Percentiles rank a stretch among this genome's conserved stretches.
Evolutionary conservation across 2,797 vertebrate genomes (phyloP).

Genomic region (Octomys mimax): DNA sequence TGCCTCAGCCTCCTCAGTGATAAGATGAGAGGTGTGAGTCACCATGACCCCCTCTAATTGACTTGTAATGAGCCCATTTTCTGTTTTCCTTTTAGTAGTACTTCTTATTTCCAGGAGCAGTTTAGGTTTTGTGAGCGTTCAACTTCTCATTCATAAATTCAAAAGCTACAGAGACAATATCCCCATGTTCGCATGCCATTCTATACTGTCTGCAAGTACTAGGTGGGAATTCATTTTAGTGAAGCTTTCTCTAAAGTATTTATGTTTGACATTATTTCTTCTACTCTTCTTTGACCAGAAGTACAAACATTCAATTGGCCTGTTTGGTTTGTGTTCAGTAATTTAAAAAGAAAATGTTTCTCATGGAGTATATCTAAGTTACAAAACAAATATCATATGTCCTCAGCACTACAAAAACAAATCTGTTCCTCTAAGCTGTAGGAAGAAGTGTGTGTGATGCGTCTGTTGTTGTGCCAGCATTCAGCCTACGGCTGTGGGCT

Average conservation of each 20-base stretch:
- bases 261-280: constrained; percentile 9
- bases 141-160: neutral
- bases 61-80: neutral
- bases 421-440: neutral
- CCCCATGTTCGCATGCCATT: neutral
- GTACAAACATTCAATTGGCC: neutral
- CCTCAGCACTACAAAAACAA: neutral
- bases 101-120: constrained; percentile 4
- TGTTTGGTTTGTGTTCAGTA: constrained; percentile 15
- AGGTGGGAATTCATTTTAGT: neutral
- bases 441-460: neutral
- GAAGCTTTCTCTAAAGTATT: constrained; percentile 21
- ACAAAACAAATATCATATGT: constrained; percentile 27
- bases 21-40: neutral
- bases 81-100: neutral
- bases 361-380: neutral
- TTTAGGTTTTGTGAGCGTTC: neutral
- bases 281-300: neutral
- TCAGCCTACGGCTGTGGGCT: neutral
- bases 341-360: neutral
- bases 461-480: neutral
- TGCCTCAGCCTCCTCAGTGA: neutral
- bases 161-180: neutral
- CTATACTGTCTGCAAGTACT: neutral
- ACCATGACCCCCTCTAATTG: neutral